These are phyloP conservation scores for Tetrapedia diversipes DNA, from an alignment of 2,888 invertebrate species.

Conservation along the genomic window DNA sequence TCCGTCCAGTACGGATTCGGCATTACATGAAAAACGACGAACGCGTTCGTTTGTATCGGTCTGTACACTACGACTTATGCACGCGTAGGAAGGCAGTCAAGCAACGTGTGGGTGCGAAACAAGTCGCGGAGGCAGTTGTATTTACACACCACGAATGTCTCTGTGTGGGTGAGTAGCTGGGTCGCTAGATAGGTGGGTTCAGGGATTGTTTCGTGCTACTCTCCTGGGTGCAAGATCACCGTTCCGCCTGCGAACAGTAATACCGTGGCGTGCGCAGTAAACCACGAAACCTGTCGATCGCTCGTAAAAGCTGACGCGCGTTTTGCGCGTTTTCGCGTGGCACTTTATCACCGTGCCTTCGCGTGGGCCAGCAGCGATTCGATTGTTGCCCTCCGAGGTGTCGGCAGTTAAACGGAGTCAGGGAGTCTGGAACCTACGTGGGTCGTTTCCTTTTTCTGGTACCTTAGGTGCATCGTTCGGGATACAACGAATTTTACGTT, in stretches of 20 bases:
- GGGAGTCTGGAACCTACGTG: neutral
- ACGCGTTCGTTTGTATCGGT: neutral
- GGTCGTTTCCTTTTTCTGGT: too few relatives aligned
- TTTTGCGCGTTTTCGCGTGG: slow-evolving; percentile 6
- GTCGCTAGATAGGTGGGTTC: slow-evolving; percentile 64
- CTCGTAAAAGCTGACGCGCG: slow-evolving; percentile 6
- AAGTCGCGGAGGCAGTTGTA: slow-evolving; percentile 8
- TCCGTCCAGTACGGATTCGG: too few relatives aligned
- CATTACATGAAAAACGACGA: too few relatives aligned
- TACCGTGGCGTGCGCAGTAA: slow-evolving; percentile 48
- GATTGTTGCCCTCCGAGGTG: neutral
- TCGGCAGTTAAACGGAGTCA: neutral
- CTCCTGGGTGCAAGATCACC: slow-evolving; percentile 39
- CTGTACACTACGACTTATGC: slow-evolving; percentile 8
- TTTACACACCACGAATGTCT: neutral
- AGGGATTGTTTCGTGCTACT: slow-evolving; percentile 48
- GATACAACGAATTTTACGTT: too few relatives aligned
- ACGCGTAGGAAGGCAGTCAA: slow-evolving; percentile 41
- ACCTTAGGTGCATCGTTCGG: too few relatives aligned
- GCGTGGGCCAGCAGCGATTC: neutral
- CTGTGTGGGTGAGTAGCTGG: slow-evolving; percentile 61
- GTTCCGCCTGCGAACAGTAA: slow-evolving; percentile 22
- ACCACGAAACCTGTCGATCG: slow-evolving; percentile 62
- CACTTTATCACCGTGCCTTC: neutral
- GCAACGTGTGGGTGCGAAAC: slow-evolving; percentile 21